Evolutionary conservation across 2,113 vertebrate species (phyloP).

Genomic region (Otis tarda): DNA sequence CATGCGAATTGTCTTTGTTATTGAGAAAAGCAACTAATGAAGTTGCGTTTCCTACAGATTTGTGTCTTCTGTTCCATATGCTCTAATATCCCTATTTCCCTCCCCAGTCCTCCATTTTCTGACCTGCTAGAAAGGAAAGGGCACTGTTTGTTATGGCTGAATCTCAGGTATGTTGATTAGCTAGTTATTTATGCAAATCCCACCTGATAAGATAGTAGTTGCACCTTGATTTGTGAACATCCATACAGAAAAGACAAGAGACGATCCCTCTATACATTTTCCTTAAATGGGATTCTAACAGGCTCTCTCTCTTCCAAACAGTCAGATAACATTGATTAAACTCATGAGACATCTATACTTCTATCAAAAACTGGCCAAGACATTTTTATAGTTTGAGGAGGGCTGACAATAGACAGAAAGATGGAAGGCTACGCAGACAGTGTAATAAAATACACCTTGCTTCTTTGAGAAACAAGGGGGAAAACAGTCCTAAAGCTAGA

Average conservation of each 20-base stretch:
- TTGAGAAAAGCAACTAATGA: not conserved
- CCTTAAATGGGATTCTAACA: not conserved
- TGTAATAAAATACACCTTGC: not conserved
- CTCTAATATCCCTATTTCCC: not conserved
- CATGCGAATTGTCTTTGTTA: not conserved
- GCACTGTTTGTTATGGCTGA: not conserved
- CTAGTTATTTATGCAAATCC: not conserved
- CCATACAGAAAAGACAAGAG: not conserved
- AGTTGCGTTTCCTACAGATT: not conserved
- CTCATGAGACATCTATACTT: not conserved
- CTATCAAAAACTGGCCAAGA: not conserved
- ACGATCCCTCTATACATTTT: not conserved
- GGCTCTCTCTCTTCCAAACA: not conserved
- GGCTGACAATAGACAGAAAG: not conserved
- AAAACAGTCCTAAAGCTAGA: not conserved
- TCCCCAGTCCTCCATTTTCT: not conserved
- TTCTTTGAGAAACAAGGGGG: not conserved
- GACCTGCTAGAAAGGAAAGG: not conserved
- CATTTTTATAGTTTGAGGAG: not conserved
- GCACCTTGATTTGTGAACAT: not conserved
- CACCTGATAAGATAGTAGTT: not conserved
- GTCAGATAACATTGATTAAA: not conserved
- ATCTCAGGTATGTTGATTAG: not conserved
- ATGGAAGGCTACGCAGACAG: not conserved
- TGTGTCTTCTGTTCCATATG: not conserved